Base-by-base conservation (phyloP, 1,140 invertebrate species). In the Pseudomyrmex dendroicus region DNA sequence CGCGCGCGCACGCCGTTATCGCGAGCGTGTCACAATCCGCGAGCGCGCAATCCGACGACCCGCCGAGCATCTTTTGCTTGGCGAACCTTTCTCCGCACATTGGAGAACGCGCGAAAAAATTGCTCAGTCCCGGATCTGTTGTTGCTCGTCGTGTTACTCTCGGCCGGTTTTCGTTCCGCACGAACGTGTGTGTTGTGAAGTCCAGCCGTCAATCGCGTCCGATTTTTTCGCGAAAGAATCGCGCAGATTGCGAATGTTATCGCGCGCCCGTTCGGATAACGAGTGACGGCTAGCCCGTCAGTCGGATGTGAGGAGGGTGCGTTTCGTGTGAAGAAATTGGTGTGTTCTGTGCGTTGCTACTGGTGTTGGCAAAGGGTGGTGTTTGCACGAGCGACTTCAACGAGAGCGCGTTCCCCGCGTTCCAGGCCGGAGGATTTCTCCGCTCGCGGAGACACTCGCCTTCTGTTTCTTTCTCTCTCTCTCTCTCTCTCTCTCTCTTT, bases 241-340 rank as follows among this genome's bases (percentile, higher is more conserved):
- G 0, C 35, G 5, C 35, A 0, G 5, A 35, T 35, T 5, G 7
- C 5, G 35, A 5, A 35, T 35, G 35, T 35, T 35, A 35, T 35
- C 35, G 35, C 35, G 35, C 35, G 35, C 7, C 25, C 25, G 35
- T 2, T 9, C n/a, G 25, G 13, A 68, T 68, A 8, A 17, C 25
- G 52, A 68, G 68, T 35, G 46, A 15, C 44, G 46, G 20, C 35
- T 15, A 46, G 35, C 15, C 35, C 25, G n/a, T 2, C 20, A 44
- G 44, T 70, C 64, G 57, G 63, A 35, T 1, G 15, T 17, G 35
- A 76, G n/a, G 3, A 54, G 54, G 46, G 56, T 46, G 68, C 13
- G 50, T 12, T 52, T 54, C 20, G 66, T 70, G 66, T 20, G 20
- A 20, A 80, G 48, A 25, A 44, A 80, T 80, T 25, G 52, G 76